Conservation (phyloP, 2,888 invertebrate genomes). For the Euproctis similis region DNA sequence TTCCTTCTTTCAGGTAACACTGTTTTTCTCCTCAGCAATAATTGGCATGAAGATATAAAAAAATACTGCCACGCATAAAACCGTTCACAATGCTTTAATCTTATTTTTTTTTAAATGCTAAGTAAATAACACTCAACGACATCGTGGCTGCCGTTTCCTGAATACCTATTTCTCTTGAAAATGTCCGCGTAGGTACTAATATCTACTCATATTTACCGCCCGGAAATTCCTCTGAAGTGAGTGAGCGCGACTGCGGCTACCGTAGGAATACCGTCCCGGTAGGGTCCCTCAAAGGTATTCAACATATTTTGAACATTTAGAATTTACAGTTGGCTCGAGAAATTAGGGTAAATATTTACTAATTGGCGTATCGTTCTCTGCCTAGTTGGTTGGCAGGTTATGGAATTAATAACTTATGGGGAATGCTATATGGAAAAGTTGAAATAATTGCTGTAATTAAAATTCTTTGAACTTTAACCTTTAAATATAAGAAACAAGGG, state of each 20-base stretch:
- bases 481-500: no score
- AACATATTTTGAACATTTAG: slow-evolving; percentile 17
- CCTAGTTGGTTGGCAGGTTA: slow-evolving; percentile 6
- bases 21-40: no score
- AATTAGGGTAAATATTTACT: slow-evolving; percentile 11
- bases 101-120: no score
- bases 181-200: slow-evolving; percentile 26
- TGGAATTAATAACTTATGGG: no score
- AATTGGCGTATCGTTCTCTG: slow-evolving; percentile 12
- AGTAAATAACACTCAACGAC: no score
- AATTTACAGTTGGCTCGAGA: slow-evolving; percentile 6
- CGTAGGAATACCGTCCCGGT: slow-evolving; percentile 17
- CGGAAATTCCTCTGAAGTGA: slow-evolving; percentile 31
- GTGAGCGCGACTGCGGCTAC: slow-evolving; percentile 17
- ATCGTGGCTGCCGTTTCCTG: no score
- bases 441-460: no score
- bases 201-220: slow-evolving; percentile 31
- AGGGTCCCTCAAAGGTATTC: slow-evolving; percentile 18
- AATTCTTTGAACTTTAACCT: no score
- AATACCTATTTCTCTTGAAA: slow-evolving; percentile 21
- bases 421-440: slow-evolving; percentile 4
- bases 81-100: no score
- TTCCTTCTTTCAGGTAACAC: no score
- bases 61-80: no score
- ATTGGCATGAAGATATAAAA: no score